Evolutionary conservation across 2,113 vertebrate species (phyloP).

Genomic region (Pontoporia blainvillei): DNA sequence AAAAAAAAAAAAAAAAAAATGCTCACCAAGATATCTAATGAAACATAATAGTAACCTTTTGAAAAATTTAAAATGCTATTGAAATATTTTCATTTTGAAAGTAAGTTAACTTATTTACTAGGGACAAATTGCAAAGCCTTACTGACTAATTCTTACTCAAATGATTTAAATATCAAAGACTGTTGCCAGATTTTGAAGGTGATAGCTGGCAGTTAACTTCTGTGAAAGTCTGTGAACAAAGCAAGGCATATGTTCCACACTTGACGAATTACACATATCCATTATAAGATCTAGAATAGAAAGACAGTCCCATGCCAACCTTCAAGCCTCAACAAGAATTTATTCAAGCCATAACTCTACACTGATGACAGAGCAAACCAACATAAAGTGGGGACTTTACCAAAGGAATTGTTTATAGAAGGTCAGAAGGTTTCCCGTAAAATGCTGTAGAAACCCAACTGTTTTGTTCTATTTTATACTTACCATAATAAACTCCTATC

Average conservation of each 20-base stretch:
- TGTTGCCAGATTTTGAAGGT: not conserved
- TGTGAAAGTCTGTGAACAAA: not conserved
- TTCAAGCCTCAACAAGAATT: constrained; percentile 69
- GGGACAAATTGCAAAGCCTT: not conserved
- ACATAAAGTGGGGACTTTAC: constrained; percentile 42
- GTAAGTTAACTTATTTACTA: not conserved
- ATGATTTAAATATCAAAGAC: not conserved
- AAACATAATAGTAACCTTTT: not conserved
- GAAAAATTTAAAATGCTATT: not conserved
- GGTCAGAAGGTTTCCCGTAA: not conserved
- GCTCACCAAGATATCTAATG: not conserved
- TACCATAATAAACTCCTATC: not conserved
- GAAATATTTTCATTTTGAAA: not conserved
- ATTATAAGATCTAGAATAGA: constrained; percentile 31
- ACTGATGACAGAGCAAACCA: constrained; percentile 57
- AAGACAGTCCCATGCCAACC: constrained; percentile 81
- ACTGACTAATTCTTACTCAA: not conserved
- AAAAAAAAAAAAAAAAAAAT: too few species aligned
- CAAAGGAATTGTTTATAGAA: constrained; percentile 47
- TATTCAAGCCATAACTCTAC: constrained; percentile 69
- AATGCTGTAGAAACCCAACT: not conserved
- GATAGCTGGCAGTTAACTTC: not conserved
- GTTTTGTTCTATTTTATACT: constrained; percentile 40
- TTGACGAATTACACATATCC: constrained; percentile 35
- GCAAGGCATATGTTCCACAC: constrained; percentile 7